phyloP scores from a whole-genome alignment of 2,888 invertebrate genomes.

The Noctua janthina region DNA sequence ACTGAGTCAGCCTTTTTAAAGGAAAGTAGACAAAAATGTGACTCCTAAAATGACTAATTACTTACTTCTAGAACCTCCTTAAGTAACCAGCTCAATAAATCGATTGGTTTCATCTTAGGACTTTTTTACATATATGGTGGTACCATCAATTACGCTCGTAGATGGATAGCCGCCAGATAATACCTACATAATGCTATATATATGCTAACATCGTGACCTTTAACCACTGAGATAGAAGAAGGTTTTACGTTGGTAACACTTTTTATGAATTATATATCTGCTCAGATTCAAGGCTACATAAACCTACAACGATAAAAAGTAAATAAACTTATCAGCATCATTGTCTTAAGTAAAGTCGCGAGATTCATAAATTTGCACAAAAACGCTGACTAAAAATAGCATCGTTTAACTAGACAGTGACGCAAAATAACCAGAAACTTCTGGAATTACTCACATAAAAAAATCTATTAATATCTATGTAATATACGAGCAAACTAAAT shows the following conservation, averaged over 20 bases:
- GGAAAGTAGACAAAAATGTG: neutral
- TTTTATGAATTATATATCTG: conserved; percentile 5
- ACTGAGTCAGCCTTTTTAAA: neutral
- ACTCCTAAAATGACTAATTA: neutral
- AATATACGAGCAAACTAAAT: conserved; percentile 21
- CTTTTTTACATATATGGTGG: neutral
- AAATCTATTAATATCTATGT: conserved; percentile 31
- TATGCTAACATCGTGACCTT: conserved; percentile 14
- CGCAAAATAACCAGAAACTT: conserved; percentile 11
- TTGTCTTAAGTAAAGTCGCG: conserved; percentile 10
- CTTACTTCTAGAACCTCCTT: neutral
- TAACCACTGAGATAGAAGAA: neutral
- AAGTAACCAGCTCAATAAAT: conserved; percentile 3
- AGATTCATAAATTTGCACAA: conserved; percentile 27
- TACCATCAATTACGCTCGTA: conserved; percentile 3
- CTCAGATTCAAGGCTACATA: conserved; percentile 40
- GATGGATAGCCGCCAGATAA: conserved; percentile 21
- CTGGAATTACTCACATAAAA: conserved; percentile 18
- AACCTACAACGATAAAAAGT: conserved; percentile 30
- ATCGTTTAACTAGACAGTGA: neutral
- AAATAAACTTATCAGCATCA: conserved; percentile 24
- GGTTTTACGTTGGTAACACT: conserved; percentile 3
- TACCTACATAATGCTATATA: neutral
- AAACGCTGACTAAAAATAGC: conserved; percentile 33
- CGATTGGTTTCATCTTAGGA: neutral